Conservation (phyloP, 2,888 invertebrate genomes). For the Noctua janthina region DNA sequence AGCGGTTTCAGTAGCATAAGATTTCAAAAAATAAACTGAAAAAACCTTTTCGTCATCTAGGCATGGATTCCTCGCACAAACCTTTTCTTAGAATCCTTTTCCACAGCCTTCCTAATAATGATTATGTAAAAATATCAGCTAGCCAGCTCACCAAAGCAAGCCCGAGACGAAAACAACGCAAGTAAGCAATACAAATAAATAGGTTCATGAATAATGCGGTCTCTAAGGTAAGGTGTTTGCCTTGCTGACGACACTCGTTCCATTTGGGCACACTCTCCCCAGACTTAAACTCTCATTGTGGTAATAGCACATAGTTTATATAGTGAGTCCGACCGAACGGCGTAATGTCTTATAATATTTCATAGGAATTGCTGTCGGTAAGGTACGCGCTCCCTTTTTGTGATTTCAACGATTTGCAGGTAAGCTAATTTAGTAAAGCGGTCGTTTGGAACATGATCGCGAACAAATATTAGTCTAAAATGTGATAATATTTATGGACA, state of each 20-base stretch:
- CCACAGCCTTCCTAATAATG: constrained; percentile 32
- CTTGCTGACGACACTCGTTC: constrained; percentile 78
- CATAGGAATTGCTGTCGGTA: constrained; percentile 77
- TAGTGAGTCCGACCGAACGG: constrained; percentile 76
- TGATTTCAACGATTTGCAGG: constrained; percentile 66
- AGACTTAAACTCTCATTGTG: constrained; percentile 88
- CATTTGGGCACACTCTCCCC: constrained; percentile 80
- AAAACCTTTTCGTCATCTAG: constrained; percentile 1
- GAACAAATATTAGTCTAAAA: constrained; percentile 34
- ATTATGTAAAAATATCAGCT: constrained; percentile 58
- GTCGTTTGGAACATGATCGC: constrained; percentile 37
- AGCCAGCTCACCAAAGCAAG: constrained; percentile 48
- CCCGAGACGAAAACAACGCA: constrained; percentile 74
- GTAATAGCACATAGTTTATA: constrained; percentile 87
- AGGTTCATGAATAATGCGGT: constrained; percentile 88
- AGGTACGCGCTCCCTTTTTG: constrained; percentile 69
- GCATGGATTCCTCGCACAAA: neutral
- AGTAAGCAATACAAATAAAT: constrained; percentile 89
- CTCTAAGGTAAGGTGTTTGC: constrained; percentile 76
- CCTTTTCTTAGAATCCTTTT: constrained; percentile 16
- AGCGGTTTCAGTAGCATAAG: neutral
- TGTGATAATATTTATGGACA: constrained; percentile 26
- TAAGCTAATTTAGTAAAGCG: constrained; percentile 56
- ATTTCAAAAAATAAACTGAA: neutral
- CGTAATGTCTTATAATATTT: constrained; percentile 82